Base-by-base conservation (phyloP, 92 coral and sea anemone genomes). In the Hydrozoanthus gracilis region DNA sequence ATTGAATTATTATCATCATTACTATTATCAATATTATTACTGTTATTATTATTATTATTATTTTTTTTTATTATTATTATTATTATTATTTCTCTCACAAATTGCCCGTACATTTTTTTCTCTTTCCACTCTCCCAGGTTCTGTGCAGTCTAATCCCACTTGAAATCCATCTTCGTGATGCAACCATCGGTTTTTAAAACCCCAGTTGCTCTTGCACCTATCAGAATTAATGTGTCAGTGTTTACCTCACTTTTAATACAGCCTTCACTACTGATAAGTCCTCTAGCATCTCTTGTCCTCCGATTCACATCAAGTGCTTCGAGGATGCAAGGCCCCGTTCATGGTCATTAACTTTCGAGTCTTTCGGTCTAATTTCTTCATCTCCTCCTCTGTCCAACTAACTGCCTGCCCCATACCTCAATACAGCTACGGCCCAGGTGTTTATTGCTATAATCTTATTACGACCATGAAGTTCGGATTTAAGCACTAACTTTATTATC, bases 321-420 rank as follows among this genome's bases (percentile, higher is more conserved):
- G 52, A 47, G 68, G 78, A 76, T 83, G 78, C 44, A 83, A 18
- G 18, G 69, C 79, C 52, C 87, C 79, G 50, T 70, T 50, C 61
- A 71, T 48, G 74, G 80, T 71, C 79, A 71, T 49, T 78, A 72
- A 39, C 48, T 84, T 84, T 55, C 87, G 55, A 54, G 54, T 84
- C 56, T 83, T 83, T 70, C 79, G 60, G 62, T 71, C 87, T 56
- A 67, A 9, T 39, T 82, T 7, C 48, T 3, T 68, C 14, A 51
- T 7, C 71, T 66, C 20, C 17, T 16, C 16, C 18, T 62, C 16
- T 62, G 60, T 54, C 60, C 60, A 54, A 12, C 13, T 54, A 7
- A 54, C 60, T 7, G 9, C 60, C 60, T 54, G 9, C 60, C 8
- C 60, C 13, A 12, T 54, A 54, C 60, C 60, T 7, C 8, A 54